These are phyloP conservation scores for Phorcus lineatus DNA, from an alignment of 2,888 invertebrate genomes.

Conservation along the genomic window DNA sequence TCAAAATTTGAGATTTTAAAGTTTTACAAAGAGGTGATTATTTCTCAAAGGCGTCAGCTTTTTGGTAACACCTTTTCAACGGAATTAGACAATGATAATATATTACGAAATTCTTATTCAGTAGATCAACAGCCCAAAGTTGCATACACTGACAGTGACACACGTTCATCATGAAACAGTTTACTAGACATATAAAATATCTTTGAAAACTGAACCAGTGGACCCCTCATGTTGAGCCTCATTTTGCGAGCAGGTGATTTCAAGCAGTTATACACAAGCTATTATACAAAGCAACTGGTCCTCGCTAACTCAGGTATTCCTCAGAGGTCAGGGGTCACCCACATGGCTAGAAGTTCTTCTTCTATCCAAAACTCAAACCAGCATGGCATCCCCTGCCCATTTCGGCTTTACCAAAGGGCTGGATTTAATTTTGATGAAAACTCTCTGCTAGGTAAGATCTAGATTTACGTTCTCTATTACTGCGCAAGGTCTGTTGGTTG, in stretches of 20 bases:
- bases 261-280: background rate
- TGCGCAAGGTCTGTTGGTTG: too few relatives aligned
- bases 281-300: background rate
- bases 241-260: conserved; percentile 13
- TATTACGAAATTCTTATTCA: too few relatives aligned
- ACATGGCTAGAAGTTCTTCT: background rate
- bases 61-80: too few relatives aligned
- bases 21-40: too few relatives aligned
- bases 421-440: background rate
- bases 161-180: too few relatives aligned
- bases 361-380: background rate
- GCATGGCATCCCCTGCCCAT: background rate
- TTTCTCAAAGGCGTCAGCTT: too few relatives aligned
- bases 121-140: too few relatives aligned
- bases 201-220: background rate
- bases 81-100: too few relatives aligned
- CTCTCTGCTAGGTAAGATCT: background rate
- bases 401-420: background rate
- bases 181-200: background rate
- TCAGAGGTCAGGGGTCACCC: background rate
- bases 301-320: background rate
- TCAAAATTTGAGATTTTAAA: too few relatives aligned
- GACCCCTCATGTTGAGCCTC: background rate
- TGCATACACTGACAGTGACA: too few relatives aligned
- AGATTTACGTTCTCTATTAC: too few relatives aligned